These are phyloP conservation scores for Australoheros facetus DNA, from an alignment of 2,797 vertebrate species.

Conservation along the genomic window DNA sequence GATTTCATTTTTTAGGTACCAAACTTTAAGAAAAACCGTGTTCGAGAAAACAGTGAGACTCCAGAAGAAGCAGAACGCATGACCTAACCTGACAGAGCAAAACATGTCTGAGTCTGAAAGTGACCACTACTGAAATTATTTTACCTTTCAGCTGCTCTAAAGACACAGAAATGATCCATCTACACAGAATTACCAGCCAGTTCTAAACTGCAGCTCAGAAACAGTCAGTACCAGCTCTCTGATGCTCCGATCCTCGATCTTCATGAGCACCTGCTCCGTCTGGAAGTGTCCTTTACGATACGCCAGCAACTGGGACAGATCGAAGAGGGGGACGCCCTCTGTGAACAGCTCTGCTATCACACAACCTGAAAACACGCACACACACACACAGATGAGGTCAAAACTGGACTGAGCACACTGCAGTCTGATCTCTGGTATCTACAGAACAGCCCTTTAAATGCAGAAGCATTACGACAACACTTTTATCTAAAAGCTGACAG, in stretches of 20 bases:
- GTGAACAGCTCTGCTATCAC: slow-evolving; percentile 97
- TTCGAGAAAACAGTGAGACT: too few species aligned
- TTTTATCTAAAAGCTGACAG: not conserved
- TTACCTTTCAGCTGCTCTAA: too few species aligned
- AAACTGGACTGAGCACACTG: not conserved
- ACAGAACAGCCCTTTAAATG: not conserved
- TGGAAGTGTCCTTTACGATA: slow-evolving; percentile 95
- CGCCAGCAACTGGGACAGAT: slow-evolving; percentile 95
- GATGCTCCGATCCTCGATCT: slow-evolving; percentile 93
- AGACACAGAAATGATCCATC: too few species aligned
- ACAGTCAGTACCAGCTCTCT: slow-evolving; percentile 82
- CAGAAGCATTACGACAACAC: not conserved
- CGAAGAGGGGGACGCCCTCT: slow-evolving; percentile 95
- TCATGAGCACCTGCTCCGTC: slow-evolving; percentile 91
- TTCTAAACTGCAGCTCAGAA: too few species aligned
- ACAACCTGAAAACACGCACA: slow-evolving; percentile 82
- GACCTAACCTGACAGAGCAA: too few species aligned
- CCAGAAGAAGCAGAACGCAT: too few species aligned
- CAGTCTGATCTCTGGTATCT: too few species aligned
- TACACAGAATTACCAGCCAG: too few species aligned
- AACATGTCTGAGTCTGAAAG: too few species aligned
- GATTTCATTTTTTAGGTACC: too few species aligned
- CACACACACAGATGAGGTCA: not conserved
- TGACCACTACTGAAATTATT: too few species aligned
- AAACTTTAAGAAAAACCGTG: too few species aligned